Evolutionary conservation across 2,113 vertebrate genomes (phyloP).

Genomic region (Phocoena phocoena): DNA sequence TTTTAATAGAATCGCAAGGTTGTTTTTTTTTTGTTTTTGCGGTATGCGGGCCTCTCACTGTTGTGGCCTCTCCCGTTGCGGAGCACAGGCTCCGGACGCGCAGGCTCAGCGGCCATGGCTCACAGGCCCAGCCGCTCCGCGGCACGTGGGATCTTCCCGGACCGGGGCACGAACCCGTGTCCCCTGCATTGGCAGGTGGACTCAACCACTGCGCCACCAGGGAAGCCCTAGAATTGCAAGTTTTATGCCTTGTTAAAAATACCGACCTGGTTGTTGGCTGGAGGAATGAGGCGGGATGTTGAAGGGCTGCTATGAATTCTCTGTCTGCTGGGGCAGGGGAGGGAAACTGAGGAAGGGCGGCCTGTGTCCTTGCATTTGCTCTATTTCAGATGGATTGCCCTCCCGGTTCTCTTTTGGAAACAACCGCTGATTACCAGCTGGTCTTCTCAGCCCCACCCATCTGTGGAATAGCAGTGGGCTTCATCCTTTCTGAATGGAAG

Average conservation of each 20-base stretch:
- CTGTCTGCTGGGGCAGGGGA: background rate
- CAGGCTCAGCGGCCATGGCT: too few relatives aligned
- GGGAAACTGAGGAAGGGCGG: background rate
- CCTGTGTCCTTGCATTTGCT: background rate
- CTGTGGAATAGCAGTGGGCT: background rate
- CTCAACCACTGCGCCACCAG: too few relatives aligned
- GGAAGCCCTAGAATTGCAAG: conserved; percentile 52
- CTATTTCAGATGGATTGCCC: background rate
- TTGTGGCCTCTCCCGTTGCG: too few relatives aligned
- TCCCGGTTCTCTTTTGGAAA: background rate
- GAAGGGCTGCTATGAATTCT: background rate
- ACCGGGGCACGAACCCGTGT: too few relatives aligned
- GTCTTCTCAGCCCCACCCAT: background rate
- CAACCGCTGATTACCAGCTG: background rate
- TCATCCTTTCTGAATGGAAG: background rate
- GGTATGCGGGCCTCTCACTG: too few relatives aligned
- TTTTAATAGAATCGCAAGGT: conserved; percentile 75
- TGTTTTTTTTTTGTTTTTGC: too few relatives aligned
- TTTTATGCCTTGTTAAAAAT: conserved; percentile 78
- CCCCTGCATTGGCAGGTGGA: too few relatives aligned
- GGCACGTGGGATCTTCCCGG: too few relatives aligned
- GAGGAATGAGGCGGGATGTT: background rate
- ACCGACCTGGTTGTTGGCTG: conserved; percentile 43
- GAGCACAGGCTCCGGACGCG: too few relatives aligned
- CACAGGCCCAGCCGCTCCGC: too few relatives aligned